These are phyloP conservation scores for Cepphus grylle DNA, from an alignment of 2,113 vertebrate species.

Conservation along the genomic window DNA sequence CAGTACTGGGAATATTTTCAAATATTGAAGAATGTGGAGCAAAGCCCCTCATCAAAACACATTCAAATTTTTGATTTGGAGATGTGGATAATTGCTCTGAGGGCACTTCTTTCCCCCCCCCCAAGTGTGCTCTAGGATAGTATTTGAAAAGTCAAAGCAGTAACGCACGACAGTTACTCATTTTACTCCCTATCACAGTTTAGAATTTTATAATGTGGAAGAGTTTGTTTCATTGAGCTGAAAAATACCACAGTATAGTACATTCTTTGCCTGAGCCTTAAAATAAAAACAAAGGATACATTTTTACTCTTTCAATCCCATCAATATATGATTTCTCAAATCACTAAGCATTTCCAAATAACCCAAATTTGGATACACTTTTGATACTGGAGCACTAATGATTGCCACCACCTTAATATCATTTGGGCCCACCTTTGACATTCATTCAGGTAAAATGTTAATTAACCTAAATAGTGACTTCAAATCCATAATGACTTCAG, in stretches of 20 bases:
- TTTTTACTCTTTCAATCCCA: not conserved
- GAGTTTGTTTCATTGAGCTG: not conserved
- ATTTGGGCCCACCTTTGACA: not conserved
- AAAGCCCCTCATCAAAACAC: not conserved
- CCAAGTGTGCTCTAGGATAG: not conserved
- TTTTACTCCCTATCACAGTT: not conserved
- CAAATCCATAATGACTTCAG: not conserved
- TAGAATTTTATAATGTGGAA: not conserved
- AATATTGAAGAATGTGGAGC: not conserved
- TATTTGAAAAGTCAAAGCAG: not conserved
- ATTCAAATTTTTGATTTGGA: not conserved
- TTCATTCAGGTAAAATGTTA: not conserved
- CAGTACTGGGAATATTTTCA: not conserved
- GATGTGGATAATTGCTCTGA: not conserved
- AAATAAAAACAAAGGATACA: not conserved
- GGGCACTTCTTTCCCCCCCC: not conserved
- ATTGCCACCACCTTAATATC: not conserved
- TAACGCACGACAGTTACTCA: not conserved
- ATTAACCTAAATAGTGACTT: not conserved
- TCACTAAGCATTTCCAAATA: not conserved
- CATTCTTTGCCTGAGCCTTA: not conserved
- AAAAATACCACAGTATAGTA: not conserved
- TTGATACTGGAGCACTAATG: not conserved
- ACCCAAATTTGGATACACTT: not conserved
- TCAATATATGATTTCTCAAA: not conserved